Percentiles rank a stretch among this genome's conserved stretches.
phyloP scores from a whole-genome alignment of 2,888 invertebrate genomes.

The Lepetodrilus schrolli region DNA sequence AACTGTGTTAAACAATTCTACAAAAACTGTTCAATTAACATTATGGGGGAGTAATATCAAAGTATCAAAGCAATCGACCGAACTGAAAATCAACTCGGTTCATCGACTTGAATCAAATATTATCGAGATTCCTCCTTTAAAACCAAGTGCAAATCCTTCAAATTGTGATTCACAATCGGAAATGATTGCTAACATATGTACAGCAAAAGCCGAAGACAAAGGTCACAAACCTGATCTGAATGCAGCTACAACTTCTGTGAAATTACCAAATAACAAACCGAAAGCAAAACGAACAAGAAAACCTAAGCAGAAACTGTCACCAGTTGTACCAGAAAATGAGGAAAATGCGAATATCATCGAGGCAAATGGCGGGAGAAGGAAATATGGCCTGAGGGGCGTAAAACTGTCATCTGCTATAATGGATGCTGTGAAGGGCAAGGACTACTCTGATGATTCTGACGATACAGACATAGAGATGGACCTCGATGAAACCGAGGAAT shows the following conservation, averaged over 20 bases:
- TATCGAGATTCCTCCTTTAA: neutral
- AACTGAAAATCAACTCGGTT: too few species aligned
- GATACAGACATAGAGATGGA: conserved; percentile 20
- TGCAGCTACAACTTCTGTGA: neutral
- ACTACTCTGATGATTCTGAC: neutral
- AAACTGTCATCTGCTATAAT: conserved; percentile 49
- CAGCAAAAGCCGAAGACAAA: neutral
- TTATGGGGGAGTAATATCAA: too few species aligned
- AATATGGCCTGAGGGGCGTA: conserved; percentile 52
- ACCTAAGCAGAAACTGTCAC: neutral
- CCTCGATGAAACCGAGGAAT: conserved; percentile 26
- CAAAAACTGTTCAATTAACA: too few species aligned
- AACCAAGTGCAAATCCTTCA: too few species aligned
- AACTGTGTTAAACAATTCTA: too few species aligned
- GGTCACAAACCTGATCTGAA: too few species aligned
- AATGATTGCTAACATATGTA: neutral
- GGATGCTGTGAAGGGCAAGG: conserved; percentile 6
- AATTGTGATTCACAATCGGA: too few species aligned
- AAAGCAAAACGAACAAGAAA: neutral
- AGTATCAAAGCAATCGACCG: too few species aligned
- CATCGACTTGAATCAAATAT: neutral
- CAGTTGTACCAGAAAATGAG: neutral
- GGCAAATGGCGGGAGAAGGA: neutral
- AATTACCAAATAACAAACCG: neutral
- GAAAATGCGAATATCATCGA: neutral